Base-by-base conservation (phyloP, 1,140 invertebrate genomes). In the Drosophila repletoides region DNA sequence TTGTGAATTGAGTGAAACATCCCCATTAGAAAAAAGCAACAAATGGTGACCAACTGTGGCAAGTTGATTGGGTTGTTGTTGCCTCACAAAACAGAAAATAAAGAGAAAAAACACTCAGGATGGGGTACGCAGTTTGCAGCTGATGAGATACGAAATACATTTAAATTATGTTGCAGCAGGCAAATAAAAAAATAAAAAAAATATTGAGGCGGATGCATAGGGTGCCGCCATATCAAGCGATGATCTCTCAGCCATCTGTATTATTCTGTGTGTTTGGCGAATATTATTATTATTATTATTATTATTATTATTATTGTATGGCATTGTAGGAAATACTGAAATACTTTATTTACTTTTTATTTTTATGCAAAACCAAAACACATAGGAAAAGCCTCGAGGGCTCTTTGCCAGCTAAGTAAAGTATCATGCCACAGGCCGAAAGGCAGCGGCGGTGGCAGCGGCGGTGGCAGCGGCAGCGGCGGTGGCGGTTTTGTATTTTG, bases 211-310 rank as follows among this genome's bases (percentile, higher is more conserved):
- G n/a, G n/a, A n/a, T n/a, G n/a, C 48, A 67, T 52, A 26, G 38
- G 28, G 31, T 52, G 55, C 40, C 12, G 29, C 33, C 29, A 45
- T 45, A 75, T 26, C 55, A 24, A 41, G 10, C n/a, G 14, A 33
- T n/a, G 60, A 80, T 68, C 67, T 72, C 68, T 69, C 55, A 73
- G 46, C 69, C 77, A 81, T 81, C 77, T 81, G 77, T 41, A 76
- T 68, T 40, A 46, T 59, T 66, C 29, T 71, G n/a, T 10, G 40
- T 22, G 60, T n/a, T n/a, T n/a, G n/a, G n/a, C n/a, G n/a, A n/a
- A n/a, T n/a, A 66, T 80, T 70, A 74, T 74, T 73, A 53, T 40
- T 40, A 64, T 77, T 63, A 69, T 76, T 60, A 29, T 60, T n/a
- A 66, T 80, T 70, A 74, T 74, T 73, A 53, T 40, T 40, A 64